Conservation (phyloP, 2,113 vertebrate species). For the Periophthalmodon schlosseri region DNA sequence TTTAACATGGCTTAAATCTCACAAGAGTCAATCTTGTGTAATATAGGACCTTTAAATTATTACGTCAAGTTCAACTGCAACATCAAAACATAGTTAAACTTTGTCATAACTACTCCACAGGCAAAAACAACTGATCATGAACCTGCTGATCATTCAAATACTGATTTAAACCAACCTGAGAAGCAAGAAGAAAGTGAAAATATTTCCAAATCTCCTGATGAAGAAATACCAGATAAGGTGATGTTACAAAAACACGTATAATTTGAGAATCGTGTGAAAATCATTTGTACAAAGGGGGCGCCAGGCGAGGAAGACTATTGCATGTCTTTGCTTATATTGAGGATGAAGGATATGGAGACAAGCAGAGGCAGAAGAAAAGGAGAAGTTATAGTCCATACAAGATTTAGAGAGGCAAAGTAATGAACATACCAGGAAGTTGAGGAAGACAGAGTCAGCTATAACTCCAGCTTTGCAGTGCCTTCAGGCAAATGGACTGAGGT, state of each 20-base stretch:
- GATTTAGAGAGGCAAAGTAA: constrained; percentile 5
- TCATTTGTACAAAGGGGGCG: neutral
- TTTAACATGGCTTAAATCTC: too few species aligned
- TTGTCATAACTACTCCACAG: constrained; percentile 29
- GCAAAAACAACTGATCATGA: constrained; percentile 21
- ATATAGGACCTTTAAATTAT: neutral
- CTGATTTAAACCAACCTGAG: constrained; percentile 27
- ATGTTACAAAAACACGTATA: neutral
- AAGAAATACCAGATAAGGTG: constrained; percentile 46
- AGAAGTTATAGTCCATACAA: neutral
- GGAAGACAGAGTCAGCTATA: neutral
- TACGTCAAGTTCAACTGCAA: neutral
- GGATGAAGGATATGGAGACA: neutral
- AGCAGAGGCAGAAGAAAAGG: neutral
- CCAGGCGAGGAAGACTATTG: neutral
- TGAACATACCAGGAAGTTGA: neutral
- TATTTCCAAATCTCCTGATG: constrained; percentile 1
- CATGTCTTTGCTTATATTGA: neutral
- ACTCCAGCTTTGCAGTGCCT: neutral
- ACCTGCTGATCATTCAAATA: constrained; percentile 11
- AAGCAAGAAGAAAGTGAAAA: neutral
- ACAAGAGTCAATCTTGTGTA: too few species aligned
- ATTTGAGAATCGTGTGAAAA: neutral
- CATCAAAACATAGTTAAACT: neutral
- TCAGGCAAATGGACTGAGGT: neutral